Base-by-base conservation (phyloP, 2,888 invertebrate genomes). In the Ditula angustiorana region DNA sequence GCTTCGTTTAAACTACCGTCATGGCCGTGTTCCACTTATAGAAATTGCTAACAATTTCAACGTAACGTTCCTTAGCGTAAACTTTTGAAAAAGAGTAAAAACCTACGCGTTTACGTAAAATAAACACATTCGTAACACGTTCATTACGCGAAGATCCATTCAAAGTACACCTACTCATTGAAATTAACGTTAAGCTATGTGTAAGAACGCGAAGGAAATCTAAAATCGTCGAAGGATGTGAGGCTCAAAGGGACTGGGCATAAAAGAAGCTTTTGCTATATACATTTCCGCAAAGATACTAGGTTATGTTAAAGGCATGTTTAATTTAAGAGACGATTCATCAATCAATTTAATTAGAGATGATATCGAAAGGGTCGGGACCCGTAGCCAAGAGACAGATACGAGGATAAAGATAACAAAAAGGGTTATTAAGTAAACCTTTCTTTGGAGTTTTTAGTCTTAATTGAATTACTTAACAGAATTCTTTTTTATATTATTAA, bases 291-390 rank as follows among this genome's bases (percentile, higher is more conserved):
- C 8, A 41, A 41, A 41, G 41, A 41, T 19, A 19, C 19, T 41
- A 19, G 3, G 41, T 41, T 41, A 41, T 19, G 41, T 41, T 41
- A 24, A 28, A 26, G 26, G 35, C 35, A 8, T 37, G 16, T 57
- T 57, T 35, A 26, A 49, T 49, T 62, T 41, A 21, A 13, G 19
- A 30, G 16, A 46, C 26, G 52, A 52, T 64, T 46, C 37, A 47
- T 64, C 28, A 53, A 53, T 64, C 35, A 47, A 64, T 59, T 52
- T 64, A 64, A 64, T 64, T 58, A 64, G 35, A 59, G 46, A 53
- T 64, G 53, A 47, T 64, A 59, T 64, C 59, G 35, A 59, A 53
- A 35, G 37, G 64, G 53, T 44, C 57, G 63, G 8, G 41, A 26
- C 59, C 58, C 46, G 46, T 23, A 23, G 35, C 21, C 26, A 24